phyloP scores from a whole-genome alignment of 2,888 invertebrate species.

The Drosophila testacea region DNA sequence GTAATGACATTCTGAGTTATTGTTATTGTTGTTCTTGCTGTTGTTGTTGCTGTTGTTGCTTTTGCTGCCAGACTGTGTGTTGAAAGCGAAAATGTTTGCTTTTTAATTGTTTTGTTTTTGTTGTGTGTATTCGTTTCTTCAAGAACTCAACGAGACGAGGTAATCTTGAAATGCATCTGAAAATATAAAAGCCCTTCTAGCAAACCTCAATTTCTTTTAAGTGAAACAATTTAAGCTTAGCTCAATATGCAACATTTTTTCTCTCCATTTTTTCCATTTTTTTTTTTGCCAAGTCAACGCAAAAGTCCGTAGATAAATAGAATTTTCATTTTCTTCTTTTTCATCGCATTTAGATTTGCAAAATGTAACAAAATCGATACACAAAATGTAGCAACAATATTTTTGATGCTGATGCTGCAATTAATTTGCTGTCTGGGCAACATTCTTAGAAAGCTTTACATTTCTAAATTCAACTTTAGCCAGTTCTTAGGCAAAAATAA shows the following conservation, averaged over 20 bases:
- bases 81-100: constrained; percentile 66
- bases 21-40: constrained; percentile 18
- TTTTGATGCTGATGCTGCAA: constrained; percentile 53
- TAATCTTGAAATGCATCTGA: constrained; percentile 34
- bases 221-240: constrained; percentile 14
- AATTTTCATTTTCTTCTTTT: constrained; percentile 8
- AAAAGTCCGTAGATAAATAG: constrained; percentile 21
- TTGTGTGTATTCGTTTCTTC: constrained; percentile 2
- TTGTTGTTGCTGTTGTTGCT: constrained; percentile 6
- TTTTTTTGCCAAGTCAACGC: constrained; percentile 24
- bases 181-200: constrained; percentile 17
- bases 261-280: too few relatives aligned
- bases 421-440: constrained; percentile 53
- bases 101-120: constrained; percentile 61
- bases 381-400: constrained; percentile 24
- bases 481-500: constrained; percentile 1
- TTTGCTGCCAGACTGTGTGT: constrained; percentile 34
- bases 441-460: constrained; percentile 13
- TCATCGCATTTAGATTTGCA: constrained; percentile 11
- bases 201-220: constrained; percentile 26
- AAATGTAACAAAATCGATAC: constrained; percentile 37
- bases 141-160: constrained; percentile 19
- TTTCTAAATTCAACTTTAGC: constrained; percentile 18
- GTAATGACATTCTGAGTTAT: constrained; percentile 67
- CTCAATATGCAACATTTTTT: not conserved